Conservation (phyloP, 92 coral and sea anemone species). For the Palythoa caribaeorum region DNA sequence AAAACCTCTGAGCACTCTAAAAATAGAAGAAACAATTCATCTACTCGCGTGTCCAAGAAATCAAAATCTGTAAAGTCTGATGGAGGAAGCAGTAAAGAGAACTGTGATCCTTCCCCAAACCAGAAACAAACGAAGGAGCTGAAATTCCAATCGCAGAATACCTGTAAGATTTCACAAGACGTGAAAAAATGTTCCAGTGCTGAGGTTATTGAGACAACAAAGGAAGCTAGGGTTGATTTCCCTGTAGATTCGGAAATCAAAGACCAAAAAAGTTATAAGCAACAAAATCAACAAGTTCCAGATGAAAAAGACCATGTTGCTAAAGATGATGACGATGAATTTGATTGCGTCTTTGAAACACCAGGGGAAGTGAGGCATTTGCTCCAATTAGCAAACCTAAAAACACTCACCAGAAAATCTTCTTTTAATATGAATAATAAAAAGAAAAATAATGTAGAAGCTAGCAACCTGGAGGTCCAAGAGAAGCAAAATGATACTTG, state of each 20-base stretch:
- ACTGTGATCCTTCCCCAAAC: constrained; percentile 36
- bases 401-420: neutral
- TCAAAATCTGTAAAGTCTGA: constrained; percentile 17
- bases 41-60: neutral
- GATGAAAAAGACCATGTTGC: neutral
- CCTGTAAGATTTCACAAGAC: neutral
- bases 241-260: neutral
- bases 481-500: neutral
- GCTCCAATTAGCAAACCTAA: neutral
- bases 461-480: neutral
- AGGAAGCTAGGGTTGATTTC: neutral
- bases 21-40: neutral
- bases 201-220: neutral
- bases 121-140: neutral
- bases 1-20: neutral
- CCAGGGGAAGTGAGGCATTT: neutral
- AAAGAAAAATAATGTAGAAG: constrained; percentile 19
- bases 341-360: constrained; percentile 6
- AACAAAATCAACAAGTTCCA: constrained; percentile 12
- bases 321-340: neutral
- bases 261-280: neutral
- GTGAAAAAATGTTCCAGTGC: neutral
- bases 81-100: constrained; percentile 56
- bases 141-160: neutral
- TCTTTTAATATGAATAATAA: neutral